Percentiles rank a stretch among this genome's conserved stretches.
These are phyloP conservation scores for Choloepus didactylus DNA, from an alignment of 2,797 vertebrate species.

Conservation along the genomic window DNA sequence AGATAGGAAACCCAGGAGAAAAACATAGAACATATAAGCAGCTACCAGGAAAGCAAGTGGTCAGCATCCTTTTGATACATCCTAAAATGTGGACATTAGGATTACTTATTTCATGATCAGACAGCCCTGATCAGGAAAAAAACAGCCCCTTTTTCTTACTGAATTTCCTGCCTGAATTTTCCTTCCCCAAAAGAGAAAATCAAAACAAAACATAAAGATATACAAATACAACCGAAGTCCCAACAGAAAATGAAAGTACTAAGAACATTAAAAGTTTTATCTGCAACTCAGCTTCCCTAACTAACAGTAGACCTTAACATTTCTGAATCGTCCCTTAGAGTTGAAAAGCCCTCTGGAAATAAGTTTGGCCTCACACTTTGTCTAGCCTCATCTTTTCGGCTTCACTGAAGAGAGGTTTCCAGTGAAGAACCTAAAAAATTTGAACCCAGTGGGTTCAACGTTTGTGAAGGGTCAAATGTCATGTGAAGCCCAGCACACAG, in stretches of 20 bases:
- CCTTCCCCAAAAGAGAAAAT: neutral
- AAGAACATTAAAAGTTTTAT: neutral
- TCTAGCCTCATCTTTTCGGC: neutral
- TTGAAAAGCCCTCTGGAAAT: neutral
- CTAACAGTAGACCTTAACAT: neutral
- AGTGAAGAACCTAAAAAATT: neutral
- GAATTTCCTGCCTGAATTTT: neutral
- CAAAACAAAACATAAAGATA: slow-evolving; percentile 23
- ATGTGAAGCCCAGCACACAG: accelerated
- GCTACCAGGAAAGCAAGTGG: neutral
- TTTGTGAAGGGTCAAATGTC: neutral
- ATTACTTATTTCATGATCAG: neutral
- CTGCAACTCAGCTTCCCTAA: neutral
- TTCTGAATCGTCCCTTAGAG: neutral
- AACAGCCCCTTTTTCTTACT: neutral
- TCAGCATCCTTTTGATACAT: neutral
- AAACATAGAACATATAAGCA: neutral
- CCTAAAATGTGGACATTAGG: neutral
- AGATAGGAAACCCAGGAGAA: neutral
- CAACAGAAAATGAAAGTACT: slow-evolving; percentile 24
- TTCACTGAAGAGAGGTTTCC: neutral
- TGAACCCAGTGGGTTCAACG: too few relatives aligned
- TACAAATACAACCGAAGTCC: neutral
- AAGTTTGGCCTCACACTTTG: neutral
- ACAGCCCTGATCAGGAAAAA: neutral